These are phyloP conservation scores for Onychomys torridus DNA, from an alignment of 2,797 vertebrate species.

Conservation along the genomic window DNA sequence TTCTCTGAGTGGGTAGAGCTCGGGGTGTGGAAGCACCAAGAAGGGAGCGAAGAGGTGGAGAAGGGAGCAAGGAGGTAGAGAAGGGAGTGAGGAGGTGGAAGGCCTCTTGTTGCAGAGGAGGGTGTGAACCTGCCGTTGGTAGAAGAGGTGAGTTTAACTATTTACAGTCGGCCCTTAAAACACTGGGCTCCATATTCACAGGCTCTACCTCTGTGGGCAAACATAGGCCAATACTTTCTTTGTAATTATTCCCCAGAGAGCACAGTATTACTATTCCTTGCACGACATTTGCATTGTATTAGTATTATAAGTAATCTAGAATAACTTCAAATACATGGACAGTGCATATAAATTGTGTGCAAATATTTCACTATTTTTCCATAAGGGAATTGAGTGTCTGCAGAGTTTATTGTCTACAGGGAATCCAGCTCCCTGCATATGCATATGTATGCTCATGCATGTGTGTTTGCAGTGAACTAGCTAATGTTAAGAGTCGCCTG, in stretches of 20 bases:
- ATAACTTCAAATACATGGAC: not conserved
- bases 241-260: not conserved
- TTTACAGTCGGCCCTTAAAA: not conserved
- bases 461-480: not conserved
- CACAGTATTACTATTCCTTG: not conserved
- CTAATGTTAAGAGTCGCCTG: not conserved
- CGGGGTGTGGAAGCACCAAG: not conserved
- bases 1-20: not conserved
- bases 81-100: not conserved
- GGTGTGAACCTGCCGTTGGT: not conserved
- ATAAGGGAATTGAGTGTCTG: not conserved
- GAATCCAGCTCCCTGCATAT: not conserved
- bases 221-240: not conserved
- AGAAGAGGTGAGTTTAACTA: not conserved
- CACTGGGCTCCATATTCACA: not conserved
- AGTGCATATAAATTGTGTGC: too few species aligned
- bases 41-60: too few species aligned
- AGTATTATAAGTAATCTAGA: not conserved
- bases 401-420: not conserved
- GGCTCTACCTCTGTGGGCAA: not conserved
- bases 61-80: too few species aligned
- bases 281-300: not conserved
- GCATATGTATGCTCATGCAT: not conserved
- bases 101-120: not conserved
- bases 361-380: not conserved